These are phyloP conservation scores for Amblyopsis hoosieri DNA, from an alignment of 2,797 vertebrate genomes.

Conservation along the genomic window DNA sequence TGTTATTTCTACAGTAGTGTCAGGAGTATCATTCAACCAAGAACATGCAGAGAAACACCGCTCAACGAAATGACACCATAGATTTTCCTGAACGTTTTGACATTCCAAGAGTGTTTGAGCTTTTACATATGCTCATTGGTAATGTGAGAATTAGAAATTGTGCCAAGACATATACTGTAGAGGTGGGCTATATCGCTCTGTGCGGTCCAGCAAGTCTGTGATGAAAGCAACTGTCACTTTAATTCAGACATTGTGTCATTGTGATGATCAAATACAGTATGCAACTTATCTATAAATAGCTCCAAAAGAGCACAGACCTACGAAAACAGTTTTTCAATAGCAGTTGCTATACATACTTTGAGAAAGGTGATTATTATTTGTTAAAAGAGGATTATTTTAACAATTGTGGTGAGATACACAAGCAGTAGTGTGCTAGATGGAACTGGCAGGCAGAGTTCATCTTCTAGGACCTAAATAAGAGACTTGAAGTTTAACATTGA, in stretches of 20 bases:
- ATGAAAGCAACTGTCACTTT: slow-evolving; percentile 9
- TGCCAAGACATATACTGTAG: background rate
- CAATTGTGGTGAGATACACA: no score
- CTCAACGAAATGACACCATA: background rate
- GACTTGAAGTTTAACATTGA: no score
- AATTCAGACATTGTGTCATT: background rate
- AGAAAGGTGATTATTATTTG: no score
- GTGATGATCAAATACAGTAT: slow-evolving; percentile 25
- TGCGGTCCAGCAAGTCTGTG: background rate
- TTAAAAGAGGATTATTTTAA: no score
- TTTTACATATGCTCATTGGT: no score
- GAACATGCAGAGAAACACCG: background rate
- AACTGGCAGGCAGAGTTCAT: no score
- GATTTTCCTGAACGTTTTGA: no score
- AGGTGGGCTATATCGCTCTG: background rate
- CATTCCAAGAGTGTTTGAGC: no score
- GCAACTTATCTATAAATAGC: slow-evolving; percentile 55
- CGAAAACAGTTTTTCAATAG: slow-evolving; percentile 3
- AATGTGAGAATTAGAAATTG: no score
- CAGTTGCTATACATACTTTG: no score
- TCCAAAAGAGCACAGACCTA: slow-evolving; percentile 48
- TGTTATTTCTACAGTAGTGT: background rate
- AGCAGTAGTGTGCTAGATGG: no score
- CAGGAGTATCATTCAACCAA: background rate
- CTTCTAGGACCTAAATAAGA: no score